Base-by-base conservation (phyloP, 2,113 vertebrate species). In the Cebidichthys violaceus region DNA sequence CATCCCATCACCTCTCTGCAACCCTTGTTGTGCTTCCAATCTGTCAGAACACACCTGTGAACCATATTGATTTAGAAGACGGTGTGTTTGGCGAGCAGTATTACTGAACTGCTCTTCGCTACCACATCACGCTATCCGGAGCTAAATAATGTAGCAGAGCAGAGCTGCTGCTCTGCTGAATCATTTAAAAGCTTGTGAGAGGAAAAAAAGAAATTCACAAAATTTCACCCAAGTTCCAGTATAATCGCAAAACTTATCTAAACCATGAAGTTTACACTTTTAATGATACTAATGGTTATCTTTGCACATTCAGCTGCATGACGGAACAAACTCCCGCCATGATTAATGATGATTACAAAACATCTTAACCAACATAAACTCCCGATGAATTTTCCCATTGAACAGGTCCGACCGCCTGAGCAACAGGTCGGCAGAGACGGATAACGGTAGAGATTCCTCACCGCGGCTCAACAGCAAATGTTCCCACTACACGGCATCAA, bases 401-500 rank as follows among this genome's bases (percentile, higher is more conserved):
- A 84, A 89, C 93, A 57, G 86, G 93, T 85, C 17, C 1, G 31
- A 82, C 89, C 17, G 80, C 86, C 72, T 45, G 18, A 73, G 84
- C 79, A 80, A 74, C 85, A 83, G 60, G 89, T 86, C 66, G 31
- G 33, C 69, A 20, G 69, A 81, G 47, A 82, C 17, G 1, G 18
- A 81, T 89, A 91, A 91, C 88, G 79, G 88, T 70, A 69, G 67
- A 84, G 79, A 88, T 86, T 84, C 43, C 60, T 88, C 77, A 33
- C 39, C 3, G 33, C 33, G 33, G n/a, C 68, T 70, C 31, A 75
- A 62, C 74, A 77, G 75, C 62, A 0, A 82, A 79, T 77, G 88
- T 92, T 93, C 90, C 92, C 92, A 92, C 89, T 83, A 22, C 10
- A 29, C 66, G 29, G 76, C 72, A 69, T 62, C 80, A 79, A 35